Conservation (phyloP, 37 sponge, comb jelly and placozoan genomes). For the Aphrocallistes beatrix region DNA sequence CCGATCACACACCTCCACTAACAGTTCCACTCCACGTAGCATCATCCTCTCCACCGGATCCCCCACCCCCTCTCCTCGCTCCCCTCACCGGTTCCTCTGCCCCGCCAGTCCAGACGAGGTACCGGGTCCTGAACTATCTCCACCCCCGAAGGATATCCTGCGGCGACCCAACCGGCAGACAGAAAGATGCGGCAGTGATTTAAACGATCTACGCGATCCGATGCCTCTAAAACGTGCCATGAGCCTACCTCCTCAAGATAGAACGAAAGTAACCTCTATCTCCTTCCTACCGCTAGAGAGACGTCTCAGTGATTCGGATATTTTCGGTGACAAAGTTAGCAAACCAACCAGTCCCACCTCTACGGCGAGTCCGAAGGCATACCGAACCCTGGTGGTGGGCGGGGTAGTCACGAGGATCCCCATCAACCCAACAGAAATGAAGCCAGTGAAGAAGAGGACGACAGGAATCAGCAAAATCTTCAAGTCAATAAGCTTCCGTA, state of each 20-base stretch:
- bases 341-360: background rate
- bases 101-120: background rate
- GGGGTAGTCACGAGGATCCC: constrained; percentile 78
- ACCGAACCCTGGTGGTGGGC: constrained; percentile 50
- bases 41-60: background rate
- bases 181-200: background rate
- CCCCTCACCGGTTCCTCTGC: background rate
- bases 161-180: background rate
- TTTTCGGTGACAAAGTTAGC: background rate
- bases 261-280: background rate
- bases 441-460: background rate
- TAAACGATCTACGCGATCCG: background rate
- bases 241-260: background rate
- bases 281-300: background rate
- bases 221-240: background rate
- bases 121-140: background rate
- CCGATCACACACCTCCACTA: background rate
- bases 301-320: background rate
- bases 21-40: background rate
- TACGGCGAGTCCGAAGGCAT: background rate
- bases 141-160: background rate
- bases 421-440: constrained; percentile 13
- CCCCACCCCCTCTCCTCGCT: background rate
- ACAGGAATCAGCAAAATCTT: background rate
- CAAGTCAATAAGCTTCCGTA: constrained; percentile 3